phyloP scores from a whole-genome alignment of 2,113 vertebrate species.

The Phalacrocorax aristotelis region DNA sequence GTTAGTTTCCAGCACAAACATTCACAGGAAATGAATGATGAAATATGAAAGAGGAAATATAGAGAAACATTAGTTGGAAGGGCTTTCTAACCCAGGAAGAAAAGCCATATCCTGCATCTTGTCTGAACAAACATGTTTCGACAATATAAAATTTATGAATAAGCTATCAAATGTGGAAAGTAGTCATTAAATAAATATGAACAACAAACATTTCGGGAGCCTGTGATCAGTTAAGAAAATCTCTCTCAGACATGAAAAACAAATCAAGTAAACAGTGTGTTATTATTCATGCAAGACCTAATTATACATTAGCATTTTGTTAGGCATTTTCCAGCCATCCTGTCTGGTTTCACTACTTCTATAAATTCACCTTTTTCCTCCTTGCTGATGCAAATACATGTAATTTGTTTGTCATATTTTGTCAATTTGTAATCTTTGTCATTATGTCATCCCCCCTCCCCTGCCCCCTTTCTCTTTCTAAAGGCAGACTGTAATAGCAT shows the following conservation, averaged over 20 bases:
- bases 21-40: neutral
- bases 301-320: neutral
- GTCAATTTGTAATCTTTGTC: too few relatives aligned
- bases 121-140: neutral
- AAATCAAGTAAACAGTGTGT: neutral
- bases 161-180: neutral
- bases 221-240: neutral
- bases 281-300: neutral
- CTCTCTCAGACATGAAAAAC: neutral
- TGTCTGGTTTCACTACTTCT: neutral
- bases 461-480: neutral
- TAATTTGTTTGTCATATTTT: too few relatives aligned
- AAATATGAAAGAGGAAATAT: neutral
- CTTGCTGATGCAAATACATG: neutral
- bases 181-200: neutral
- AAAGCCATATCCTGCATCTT: neutral
- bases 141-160: neutral
- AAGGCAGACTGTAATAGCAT: neutral
- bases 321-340: neutral
- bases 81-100: neutral
- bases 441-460: fast-evolving
- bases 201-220: neutral
- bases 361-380: neutral
- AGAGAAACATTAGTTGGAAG: neutral
- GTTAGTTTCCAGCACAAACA: neutral